Conservation (phyloP, 2,888 invertebrate species). For the Rambutsinella grinnellia region DNA sequence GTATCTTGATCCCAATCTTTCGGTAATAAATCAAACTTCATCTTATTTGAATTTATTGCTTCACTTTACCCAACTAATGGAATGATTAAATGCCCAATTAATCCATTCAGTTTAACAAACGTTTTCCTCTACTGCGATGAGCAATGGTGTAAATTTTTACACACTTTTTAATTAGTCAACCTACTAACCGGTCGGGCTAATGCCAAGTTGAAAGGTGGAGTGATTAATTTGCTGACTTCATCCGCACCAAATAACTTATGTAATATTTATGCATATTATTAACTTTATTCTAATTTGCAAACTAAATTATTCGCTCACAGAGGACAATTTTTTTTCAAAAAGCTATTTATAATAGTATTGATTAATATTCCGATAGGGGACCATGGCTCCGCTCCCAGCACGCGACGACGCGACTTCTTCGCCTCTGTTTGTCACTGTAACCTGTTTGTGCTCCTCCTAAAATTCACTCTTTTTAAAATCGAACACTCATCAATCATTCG, state of each 20-base stretch:
- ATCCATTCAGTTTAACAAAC: background rate
- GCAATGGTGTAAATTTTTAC: background rate
- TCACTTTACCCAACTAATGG: background rate
- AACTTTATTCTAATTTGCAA: background rate
- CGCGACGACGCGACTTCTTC: no score
- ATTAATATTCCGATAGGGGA: background rate
- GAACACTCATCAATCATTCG: background rate
- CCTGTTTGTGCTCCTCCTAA: background rate
- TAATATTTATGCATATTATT: no score
- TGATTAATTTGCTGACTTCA: background rate
- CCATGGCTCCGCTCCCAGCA: background rate
- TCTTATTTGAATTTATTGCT: background rate
- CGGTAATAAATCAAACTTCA: background rate
- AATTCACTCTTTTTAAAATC: background rate
- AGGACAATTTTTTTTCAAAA: background rate
- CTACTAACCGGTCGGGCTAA: background rate
- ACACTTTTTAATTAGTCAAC: background rate
- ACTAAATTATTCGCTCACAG: background rate
- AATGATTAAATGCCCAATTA: background rate
- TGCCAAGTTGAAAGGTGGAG: background rate
- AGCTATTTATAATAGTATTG: background rate
- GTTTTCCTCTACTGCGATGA: background rate
- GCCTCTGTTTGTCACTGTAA: background rate
- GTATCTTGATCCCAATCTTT: background rate
- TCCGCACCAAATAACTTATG: background rate